Percentiles rank a stretch among this genome's conserved stretches.
Conservation (phyloP, 2,113 vertebrate genomes). For the Jaculus jaculus region DNA sequence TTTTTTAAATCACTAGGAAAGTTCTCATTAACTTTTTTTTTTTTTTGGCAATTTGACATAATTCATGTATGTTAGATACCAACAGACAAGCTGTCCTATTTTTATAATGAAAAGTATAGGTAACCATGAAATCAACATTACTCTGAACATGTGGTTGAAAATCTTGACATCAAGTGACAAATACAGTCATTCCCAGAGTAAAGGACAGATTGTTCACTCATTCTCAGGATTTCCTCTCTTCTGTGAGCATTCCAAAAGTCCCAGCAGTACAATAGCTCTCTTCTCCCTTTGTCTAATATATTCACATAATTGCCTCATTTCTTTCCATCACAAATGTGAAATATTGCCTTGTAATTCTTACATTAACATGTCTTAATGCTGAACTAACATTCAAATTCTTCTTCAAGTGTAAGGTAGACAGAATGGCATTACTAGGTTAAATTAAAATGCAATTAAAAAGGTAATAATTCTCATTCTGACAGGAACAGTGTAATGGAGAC, state of each 20-base stretch:
- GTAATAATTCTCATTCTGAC: slow-evolving; percentile 54
- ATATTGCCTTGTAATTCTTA: slow-evolving; percentile 74
- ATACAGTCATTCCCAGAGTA: neutral
- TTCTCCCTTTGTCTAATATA: neutral
- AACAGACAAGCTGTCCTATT: neutral
- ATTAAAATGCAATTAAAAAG: slow-evolving; percentile 77
- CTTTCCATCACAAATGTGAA: slow-evolving; percentile 56
- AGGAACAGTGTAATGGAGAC: slow-evolving; percentile 42
- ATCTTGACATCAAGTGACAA: neutral
- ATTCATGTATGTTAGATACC: neutral
- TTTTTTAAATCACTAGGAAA: neutral
- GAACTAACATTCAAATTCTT: slow-evolving; percentile 68
- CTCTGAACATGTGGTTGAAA: neutral
- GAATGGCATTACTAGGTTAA: slow-evolving; percentile 63
- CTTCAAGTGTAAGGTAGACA: slow-evolving; percentile 52
- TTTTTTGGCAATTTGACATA: neutral
- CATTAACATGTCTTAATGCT: slow-evolving; percentile 56
- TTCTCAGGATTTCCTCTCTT: neutral
- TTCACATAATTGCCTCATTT: slow-evolving; percentile 47
- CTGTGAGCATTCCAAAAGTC: neutral
- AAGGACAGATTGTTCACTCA: neutral
- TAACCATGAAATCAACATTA: neutral
- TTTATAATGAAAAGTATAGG: slow-evolving; percentile 15
- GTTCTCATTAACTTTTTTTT: neutral
- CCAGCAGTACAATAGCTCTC: neutral